These are phyloP conservation scores for Potamarius usumacintae DNA, from an alignment of 2,113 vertebrate species.

Conservation along the genomic window DNA sequence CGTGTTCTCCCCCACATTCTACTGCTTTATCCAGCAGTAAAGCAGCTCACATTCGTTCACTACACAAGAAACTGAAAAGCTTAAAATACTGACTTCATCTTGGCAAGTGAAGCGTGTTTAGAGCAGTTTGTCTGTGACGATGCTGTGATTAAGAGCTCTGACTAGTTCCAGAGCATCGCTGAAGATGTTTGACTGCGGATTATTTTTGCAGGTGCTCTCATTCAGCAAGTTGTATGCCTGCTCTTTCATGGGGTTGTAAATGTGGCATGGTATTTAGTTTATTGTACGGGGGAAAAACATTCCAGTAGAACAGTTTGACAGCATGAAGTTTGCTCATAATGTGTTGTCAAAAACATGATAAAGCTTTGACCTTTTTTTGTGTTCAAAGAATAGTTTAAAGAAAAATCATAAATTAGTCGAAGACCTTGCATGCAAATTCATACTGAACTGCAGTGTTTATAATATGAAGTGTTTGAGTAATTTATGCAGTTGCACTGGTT, in stretches of 20 bases:
- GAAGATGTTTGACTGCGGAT: not conserved
- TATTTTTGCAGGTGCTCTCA: conserved; percentile 33
- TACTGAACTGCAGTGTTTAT: conserved; percentile 11
- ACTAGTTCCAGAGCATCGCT: not conserved
- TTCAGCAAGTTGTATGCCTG: not conserved
- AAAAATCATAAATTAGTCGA: not conserved
- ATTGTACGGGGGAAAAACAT: not conserved
- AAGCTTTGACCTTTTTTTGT: not conserved
- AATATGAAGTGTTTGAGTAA: conserved; percentile 18
- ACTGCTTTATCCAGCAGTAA: not conserved
- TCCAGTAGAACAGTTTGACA: conserved; percentile 6
- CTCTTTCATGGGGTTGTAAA: not conserved
- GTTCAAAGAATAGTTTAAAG: not conserved
- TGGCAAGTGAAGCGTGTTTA: not conserved
- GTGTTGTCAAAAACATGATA: not conserved
- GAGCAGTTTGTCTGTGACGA: not conserved
- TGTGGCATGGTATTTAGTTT: not conserved
- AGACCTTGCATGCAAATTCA: not conserved
- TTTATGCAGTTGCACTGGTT: conserved; percentile 29
- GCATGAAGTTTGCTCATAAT: not conserved
- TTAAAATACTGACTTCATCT: too few species aligned
- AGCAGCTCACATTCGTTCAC: not conserved
- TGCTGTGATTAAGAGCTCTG: not conserved
- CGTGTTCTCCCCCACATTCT: not conserved
- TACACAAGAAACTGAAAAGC: not conserved